Base-by-base conservation (phyloP, 2,888 invertebrate species). In the Drosophila dives region DNA sequence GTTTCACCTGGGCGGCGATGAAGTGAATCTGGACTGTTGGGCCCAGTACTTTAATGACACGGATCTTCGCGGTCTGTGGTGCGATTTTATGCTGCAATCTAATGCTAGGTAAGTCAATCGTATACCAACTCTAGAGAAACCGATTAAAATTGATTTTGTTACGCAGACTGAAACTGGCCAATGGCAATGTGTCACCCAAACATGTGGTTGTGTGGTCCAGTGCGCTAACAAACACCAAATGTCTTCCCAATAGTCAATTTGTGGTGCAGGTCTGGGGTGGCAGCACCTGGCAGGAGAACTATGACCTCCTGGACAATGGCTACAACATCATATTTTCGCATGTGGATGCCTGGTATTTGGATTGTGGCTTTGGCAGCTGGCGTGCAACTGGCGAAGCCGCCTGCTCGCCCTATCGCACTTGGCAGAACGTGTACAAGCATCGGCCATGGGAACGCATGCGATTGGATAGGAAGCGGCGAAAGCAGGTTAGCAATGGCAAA, bases 361-460 rank as follows among this genome's bases (percentile, higher is more conserved):
- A 97, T 92, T 97, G 97, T 91, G 97, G 97, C 1, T 97, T 96
- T 91, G 97, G 97, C 0, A 95, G 95, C 76, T 97, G 97, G 97
- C 94, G 97, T 32, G 96, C 97, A 90, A 95, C 95, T 34, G 93
- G 93, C 64, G 97, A 97, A 81, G 97, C 97, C 1, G 97, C 97
- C 83, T 98, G 97, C 92, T 96, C 97, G 26, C 97, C 97, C 11
- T 98, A 97, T 93, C 95, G 96, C 70, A 96, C 96, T 56, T 97
- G 97, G 97, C 97, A 97, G 92, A 96, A 96, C 75, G 95, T 97
- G 56, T 98, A 97, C 93, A 96, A 95, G 92, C 97, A 97, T 92
- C 94, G 96, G 77, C 97, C 97, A 1, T 96, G 97, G 96, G 94
- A 94, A 70, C 93, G 93, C 38, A 93, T 93, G 91, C 92, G 92